Conservation (phyloP, 2,797 vertebrate species). For the Petrocephalus sullivani region DNA sequence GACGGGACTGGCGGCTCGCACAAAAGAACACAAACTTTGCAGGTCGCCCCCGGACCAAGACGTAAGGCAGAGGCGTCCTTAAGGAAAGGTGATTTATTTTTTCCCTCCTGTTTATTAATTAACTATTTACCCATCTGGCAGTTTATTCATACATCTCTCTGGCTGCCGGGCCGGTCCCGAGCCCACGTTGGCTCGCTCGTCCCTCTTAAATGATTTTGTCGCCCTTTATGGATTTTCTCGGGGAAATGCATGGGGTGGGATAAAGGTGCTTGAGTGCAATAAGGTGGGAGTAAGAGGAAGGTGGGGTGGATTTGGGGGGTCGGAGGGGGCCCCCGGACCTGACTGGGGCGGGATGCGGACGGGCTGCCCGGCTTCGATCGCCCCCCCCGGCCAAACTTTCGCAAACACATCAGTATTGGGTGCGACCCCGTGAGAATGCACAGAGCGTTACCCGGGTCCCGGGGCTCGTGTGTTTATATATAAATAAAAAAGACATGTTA, state of each 20-base stretch:
- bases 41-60: slow-evolving; percentile 27
- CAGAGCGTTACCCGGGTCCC: neutral
- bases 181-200: slow-evolving; percentile 17
- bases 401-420: neutral
- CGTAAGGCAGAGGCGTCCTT: slow-evolving; percentile 32
- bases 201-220: slow-evolving; percentile 3
- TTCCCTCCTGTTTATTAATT: slow-evolving; percentile 21
- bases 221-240: neutral
- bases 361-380: neutral
- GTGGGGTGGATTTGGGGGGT: neutral
- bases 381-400: neutral
- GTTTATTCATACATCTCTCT: slow-evolving; percentile 24
- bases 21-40: slow-evolving; percentile 45
- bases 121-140: slow-evolving; percentile 14
- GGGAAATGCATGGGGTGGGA: neutral
- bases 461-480: neutral
- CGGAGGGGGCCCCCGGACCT: neutral
- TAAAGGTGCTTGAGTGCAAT: neutral
- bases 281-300: neutral
- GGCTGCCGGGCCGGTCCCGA: neutral
- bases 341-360: neutral
- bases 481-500: neutral
- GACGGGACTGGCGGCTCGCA: slow-evolving; percentile 20
- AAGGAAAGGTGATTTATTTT: slow-evolving; percentile 27
- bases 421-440: neutral